Percentiles rank a stretch among this genome's conserved stretches.
These are phyloP conservation scores for Notarius lentiginosus DNA, from an alignment of 2,113 vertebrate species.

Conservation along the genomic window DNA sequence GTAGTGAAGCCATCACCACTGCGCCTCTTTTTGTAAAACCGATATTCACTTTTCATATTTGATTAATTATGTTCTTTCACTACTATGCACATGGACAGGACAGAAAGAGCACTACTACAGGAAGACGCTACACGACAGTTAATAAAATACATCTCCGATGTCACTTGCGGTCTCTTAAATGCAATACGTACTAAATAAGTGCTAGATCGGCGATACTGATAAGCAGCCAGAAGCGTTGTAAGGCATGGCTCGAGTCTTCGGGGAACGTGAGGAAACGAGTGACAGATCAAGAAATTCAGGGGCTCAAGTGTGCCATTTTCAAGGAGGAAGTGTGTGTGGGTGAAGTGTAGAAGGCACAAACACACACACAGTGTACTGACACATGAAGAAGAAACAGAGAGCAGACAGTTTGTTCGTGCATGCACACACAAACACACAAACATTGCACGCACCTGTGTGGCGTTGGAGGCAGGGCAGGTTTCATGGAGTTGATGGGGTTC, in stretches of 20 bases:
- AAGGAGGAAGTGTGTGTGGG: constrained; percentile 32
- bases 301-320: constrained; percentile 25
- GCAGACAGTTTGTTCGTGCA: constrained; percentile 3
- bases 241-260: constrained; percentile 9
- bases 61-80: background rate
- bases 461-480: constrained; percentile 85
- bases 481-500: constrained; percentile 96
- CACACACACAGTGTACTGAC: background rate
- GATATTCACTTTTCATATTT: background rate
- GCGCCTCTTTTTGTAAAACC: background rate
- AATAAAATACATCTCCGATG: background rate
- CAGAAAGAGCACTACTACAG: background rate
- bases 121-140: background rate
- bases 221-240: background rate
- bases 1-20: background rate
- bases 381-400: background rate
- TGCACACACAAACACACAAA: constrained; percentile 65
- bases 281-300: constrained; percentile 30
- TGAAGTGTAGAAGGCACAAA: constrained; percentile 22
- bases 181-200: too few species aligned
- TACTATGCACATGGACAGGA: background rate
- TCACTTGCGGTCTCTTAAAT: background rate
- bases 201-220: background rate
- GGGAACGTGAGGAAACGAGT: constrained; percentile 37
- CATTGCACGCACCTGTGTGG: constrained; percentile 82